These are phyloP conservation scores for Pristionchus maxplancki DNA, from an alignment of 2,888 invertebrate genomes.

Conservation along the genomic window DNA sequence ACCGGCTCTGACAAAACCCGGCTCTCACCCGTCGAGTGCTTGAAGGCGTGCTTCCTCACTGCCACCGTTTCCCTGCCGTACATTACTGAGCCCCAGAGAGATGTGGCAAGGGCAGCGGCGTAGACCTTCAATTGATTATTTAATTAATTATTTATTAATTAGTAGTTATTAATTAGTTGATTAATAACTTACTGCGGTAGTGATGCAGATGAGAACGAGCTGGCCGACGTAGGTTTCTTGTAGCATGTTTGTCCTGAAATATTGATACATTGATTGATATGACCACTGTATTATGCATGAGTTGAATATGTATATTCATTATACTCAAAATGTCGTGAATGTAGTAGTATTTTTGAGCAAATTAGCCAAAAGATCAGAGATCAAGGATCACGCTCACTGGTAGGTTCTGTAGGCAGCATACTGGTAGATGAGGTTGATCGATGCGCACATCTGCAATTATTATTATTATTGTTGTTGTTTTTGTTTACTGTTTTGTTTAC, in stretches of 20 bases:
- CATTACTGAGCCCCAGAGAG: constrained; percentile 37
- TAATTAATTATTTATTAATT: neutral
- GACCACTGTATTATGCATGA: no score
- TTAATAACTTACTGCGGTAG: constrained; percentile 62
- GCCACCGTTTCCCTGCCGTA: constrained; percentile 48
- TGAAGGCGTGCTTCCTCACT: constrained; percentile 23
- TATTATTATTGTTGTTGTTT: no score
- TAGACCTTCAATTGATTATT: constrained; percentile 12
- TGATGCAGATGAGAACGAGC: constrained; percentile 71
- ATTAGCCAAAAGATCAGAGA: neutral
- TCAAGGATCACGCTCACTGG: neutral
- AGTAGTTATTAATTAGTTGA: neutral
- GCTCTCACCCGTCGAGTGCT: constrained; percentile 35
- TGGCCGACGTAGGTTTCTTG: constrained; percentile 68
- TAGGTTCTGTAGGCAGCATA: constrained; percentile 54
- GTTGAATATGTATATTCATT: no score
- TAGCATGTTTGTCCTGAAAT: constrained; percentile 54
- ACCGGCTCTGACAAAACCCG: neutral
- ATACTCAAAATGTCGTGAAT: no score
- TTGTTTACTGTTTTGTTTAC: neutral
- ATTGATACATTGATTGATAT: constrained; percentile 65
- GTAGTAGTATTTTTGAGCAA: no score
- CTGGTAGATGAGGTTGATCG: constrained; percentile 75
- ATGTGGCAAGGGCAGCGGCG: constrained; percentile 36
- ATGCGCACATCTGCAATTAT: constrained; percentile 61